Evolutionary conservation across 2,113 vertebrate species (phyloP).

Genomic region (Addax nasomaculatus): DNA sequence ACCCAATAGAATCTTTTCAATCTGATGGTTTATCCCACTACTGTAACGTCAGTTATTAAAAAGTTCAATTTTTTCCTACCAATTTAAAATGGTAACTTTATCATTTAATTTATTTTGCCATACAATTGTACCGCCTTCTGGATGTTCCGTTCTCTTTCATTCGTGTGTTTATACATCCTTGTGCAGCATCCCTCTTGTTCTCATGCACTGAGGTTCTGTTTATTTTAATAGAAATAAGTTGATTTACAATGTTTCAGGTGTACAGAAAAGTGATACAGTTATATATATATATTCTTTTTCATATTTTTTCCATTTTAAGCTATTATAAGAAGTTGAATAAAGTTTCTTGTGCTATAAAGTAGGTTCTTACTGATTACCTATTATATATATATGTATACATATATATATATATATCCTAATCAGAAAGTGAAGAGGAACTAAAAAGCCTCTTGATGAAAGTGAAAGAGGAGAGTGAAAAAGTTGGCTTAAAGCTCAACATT

Average conservation of each 20-base stretch:
- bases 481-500: too few relatives aligned
- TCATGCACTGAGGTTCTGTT: not conserved
- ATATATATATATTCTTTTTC: not conserved
- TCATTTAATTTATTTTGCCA: not conserved
- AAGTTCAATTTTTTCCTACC: not conserved
- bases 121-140: rapidly evolving
- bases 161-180: rapidly evolving
- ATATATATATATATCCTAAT: not conserved
- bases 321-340: not conserved
- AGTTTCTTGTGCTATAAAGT: not conserved
- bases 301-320: not conserved
- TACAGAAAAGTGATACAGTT: too few relatives aligned
- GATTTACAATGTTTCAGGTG: not conserved
- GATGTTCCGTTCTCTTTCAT: not conserved
- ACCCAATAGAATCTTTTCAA: not conserved
- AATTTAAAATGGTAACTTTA: not conserved
- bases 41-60: not conserved
- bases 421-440: too few relatives aligned
- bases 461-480: too few relatives aligned
- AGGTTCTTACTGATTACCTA: not conserved
- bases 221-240: not conserved
- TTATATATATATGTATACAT: not conserved
- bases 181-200: rapidly evolving
- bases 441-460: too few relatives aligned
- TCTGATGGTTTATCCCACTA: not conserved